phyloP scores from a whole-genome alignment of 2,113 vertebrate species.

The Trichechus manatus region DNA sequence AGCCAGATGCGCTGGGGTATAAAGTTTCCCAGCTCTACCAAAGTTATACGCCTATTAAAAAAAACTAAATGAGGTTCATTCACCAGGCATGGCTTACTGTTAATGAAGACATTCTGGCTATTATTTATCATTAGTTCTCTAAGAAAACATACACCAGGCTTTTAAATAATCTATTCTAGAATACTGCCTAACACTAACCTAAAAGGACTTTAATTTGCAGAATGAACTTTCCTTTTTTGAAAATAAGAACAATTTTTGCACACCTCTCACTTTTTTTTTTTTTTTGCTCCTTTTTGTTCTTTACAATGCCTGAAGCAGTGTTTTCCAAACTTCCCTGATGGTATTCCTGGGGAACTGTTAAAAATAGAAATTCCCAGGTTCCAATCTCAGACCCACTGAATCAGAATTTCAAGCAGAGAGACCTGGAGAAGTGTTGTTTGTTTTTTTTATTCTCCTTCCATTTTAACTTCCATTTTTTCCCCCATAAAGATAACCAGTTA shows the following conservation, averaged over 20 bases:
- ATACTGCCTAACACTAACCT: neutral
- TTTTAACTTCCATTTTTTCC: neutral
- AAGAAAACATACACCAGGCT: neutral
- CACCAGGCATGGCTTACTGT: neutral
- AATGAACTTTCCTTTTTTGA: constrained; percentile 4
- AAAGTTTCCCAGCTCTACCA: neutral
- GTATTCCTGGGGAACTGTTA: neutral
- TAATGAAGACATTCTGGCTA: neutral
- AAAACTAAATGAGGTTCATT: neutral
- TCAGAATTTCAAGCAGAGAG: neutral
- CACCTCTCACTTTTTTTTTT: neutral
- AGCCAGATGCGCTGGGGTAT: neutral
- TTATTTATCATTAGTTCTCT: neutral
- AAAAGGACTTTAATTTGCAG: constrained; percentile 17
- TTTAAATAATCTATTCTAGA: neutral
- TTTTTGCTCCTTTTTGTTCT: neutral
- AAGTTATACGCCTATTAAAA: neutral
- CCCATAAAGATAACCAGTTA: neutral
- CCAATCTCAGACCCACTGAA: neutral
- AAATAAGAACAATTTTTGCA: neutral
- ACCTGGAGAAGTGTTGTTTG: neutral
- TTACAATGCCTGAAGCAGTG: neutral
- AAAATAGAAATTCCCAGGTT: constrained; percentile 14
- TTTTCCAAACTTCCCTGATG: neutral
- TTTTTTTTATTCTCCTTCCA: neutral